Percentiles rank a stretch among this genome's conserved stretches.
Evolutionary conservation across 2,888 invertebrate genomes (phyloP).

Genomic region (Sicus ferrugineus): DNA sequence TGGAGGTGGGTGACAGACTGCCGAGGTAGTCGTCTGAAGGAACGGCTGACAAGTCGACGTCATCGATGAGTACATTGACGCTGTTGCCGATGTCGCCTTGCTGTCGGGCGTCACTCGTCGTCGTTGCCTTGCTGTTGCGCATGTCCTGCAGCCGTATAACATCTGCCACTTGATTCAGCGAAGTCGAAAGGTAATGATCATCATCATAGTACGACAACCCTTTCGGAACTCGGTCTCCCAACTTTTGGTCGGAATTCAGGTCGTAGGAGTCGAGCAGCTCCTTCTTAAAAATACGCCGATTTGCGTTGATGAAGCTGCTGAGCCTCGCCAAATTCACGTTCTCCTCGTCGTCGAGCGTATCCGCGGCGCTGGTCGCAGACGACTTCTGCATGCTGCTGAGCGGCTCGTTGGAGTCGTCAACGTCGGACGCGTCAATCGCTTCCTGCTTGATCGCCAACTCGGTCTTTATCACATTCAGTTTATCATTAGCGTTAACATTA

Average conservation of each 20-base stretch:
- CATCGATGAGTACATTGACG: constrained; percentile 41
- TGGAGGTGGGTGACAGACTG: constrained; percentile 56
- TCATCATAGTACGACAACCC: constrained; percentile 37
- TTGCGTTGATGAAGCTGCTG: constrained; percentile 56
- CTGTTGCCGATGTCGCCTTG: constrained; percentile 12
- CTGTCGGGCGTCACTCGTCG: background rate
- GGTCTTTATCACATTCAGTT: constrained; percentile 64
- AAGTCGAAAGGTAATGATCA: constrained; percentile 34
- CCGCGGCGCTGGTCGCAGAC: constrained; percentile 42
- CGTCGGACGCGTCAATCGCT: constrained; percentile 52
- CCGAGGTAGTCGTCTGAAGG: constrained; percentile 49
- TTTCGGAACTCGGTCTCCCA: no score
- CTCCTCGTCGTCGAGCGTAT: constrained; percentile 59
- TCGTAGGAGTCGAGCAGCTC: constrained; percentile 16
- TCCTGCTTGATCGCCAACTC: constrained; percentile 59
- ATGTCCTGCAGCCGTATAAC: constrained; percentile 53
- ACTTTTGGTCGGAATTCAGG: constrained; percentile 27
- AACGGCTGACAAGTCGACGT: constrained; percentile 21
- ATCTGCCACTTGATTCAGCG: constrained; percentile 54
- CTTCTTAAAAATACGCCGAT: constrained; percentile 55
- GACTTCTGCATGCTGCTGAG: constrained; percentile 53
- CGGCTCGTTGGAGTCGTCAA: constrained; percentile 59
- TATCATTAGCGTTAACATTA: constrained; percentile 62
- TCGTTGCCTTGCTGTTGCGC: constrained; percentile 38
- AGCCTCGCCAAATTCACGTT: constrained; percentile 63